Conservation (phyloP, 1,140 invertebrate genomes). For the Cydia splendana region DNA sequence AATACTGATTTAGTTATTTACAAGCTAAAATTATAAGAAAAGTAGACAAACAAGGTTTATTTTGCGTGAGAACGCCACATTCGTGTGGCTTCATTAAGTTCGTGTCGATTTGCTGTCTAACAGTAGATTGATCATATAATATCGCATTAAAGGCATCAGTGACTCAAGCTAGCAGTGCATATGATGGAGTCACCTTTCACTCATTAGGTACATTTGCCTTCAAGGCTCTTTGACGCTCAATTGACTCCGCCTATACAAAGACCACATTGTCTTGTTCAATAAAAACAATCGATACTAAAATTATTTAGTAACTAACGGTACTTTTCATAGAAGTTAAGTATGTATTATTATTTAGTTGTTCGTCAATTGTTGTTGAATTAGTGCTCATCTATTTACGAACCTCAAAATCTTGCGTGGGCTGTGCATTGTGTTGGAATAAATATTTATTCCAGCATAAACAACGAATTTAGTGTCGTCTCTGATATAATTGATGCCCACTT, state of each 20-base stretch:
- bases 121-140: constrained; percentile 4
- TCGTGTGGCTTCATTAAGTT: background rate
- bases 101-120: background rate
- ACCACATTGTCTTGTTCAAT: constrained; percentile 45
- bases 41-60: background rate
- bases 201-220: constrained; percentile 59
- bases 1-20: background rate
- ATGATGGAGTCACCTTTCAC: constrained; percentile 62
- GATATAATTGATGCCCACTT: background rate
- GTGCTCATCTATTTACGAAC: too few species aligned
- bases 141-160: constrained; percentile 45
- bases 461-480: background rate
- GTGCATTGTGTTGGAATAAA: too few species aligned
- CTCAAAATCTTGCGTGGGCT: too few species aligned
- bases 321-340: background rate
- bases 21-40: background rate
- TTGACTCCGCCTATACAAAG: constrained; percentile 48
- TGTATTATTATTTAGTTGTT: background rate
- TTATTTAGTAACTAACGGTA: background rate
- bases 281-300: constrained; percentile 40
- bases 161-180: constrained; percentile 56
- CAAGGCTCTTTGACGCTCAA: constrained; percentile 64
- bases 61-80: background rate
- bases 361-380: too few species aligned
- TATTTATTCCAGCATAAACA: too few species aligned